phyloP scores from a whole-genome alignment of 2,797 vertebrate species.

The Cossypha dichroa region DNA sequence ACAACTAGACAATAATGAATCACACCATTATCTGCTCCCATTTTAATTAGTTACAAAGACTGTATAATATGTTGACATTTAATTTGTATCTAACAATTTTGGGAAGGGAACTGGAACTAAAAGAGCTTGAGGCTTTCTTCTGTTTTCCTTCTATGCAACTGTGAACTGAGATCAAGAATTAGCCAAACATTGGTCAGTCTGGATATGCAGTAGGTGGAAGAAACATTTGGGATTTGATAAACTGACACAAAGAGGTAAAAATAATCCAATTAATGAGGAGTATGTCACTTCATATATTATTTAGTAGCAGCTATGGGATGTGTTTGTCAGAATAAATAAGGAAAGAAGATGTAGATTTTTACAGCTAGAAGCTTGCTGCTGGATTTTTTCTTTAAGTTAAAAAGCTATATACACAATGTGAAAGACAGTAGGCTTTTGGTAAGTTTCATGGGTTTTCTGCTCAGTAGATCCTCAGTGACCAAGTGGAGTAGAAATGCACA shows the following conservation, averaged over 20 bases:
- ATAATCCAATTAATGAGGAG: neutral
- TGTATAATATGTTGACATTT: neutral
- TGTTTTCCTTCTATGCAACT: neutral
- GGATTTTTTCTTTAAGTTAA: neutral
- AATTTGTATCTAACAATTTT: neutral
- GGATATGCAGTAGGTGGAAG: neutral
- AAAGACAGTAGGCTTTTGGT: neutral
- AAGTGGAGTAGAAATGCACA: neutral
- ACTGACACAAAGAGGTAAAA: neutral
- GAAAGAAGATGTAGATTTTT: neutral
- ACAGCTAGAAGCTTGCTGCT: neutral
- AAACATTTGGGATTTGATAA: neutral
- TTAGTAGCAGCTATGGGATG: neutral
- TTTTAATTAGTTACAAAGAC: neutral
- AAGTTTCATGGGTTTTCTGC: neutral
- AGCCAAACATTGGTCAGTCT: neutral
- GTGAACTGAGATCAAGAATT: neutral
- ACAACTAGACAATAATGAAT: neutral
- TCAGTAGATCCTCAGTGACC: neutral
- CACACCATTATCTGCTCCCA: neutral
- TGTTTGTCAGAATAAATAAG: neutral
- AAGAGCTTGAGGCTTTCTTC: conserved; percentile 5
- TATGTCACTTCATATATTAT: neutral
- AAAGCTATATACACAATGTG: neutral
- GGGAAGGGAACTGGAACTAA: neutral